Base-by-base conservation (phyloP, 2,888 invertebrate species). In the Drosophila anomalata region DNA sequence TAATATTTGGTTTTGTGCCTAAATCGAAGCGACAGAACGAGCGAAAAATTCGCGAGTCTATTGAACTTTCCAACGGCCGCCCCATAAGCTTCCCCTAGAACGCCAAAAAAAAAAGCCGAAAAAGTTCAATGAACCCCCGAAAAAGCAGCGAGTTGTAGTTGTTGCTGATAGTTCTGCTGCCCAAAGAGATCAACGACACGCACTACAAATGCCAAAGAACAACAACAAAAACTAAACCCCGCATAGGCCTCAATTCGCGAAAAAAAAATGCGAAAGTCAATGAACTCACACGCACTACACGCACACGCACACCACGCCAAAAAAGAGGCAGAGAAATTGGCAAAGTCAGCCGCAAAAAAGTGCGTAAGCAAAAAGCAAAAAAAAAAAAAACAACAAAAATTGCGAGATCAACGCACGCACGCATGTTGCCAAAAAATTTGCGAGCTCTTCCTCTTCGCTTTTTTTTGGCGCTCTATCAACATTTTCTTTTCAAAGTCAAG, bases 401-500 rank as follows among this genome's bases (percentile, higher is more conserved):
- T 6, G 42, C 42, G 58, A 48, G 58, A 52, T 33, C 66, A 51
- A 61, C 58, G 50, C 53, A 71, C 57, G 67, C 48, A 57, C 68
- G 47, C 36, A 63, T 81, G 84, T 84, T 84, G 82, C 82, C 81
- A 80, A 82, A 59, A 51, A 20, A 22, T 50, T 22, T 33, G 44
- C 14, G 17, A 41, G 14, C 17, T 24, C 44, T 36, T 29, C 41
- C 54, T 12, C 36, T 6, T 14, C 2, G 6, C 33, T 7, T 6
- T n/a, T n/a, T n/a, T n/a, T 6, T 14, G 2, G 42, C 59, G 63
- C 76, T 79, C 74, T 81, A 74, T 79, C 79, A 80, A 82, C 79
- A 82, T 78, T 81, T 75, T 86, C 84, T 78, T 81, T 75, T 86
- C 86, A 86, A 85, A 85, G 85, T 85, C 85, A 85, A 85, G 85